phyloP scores from a whole-genome alignment of 2,797 vertebrate genomes.

The Sebastolobus alascanus region DNA sequence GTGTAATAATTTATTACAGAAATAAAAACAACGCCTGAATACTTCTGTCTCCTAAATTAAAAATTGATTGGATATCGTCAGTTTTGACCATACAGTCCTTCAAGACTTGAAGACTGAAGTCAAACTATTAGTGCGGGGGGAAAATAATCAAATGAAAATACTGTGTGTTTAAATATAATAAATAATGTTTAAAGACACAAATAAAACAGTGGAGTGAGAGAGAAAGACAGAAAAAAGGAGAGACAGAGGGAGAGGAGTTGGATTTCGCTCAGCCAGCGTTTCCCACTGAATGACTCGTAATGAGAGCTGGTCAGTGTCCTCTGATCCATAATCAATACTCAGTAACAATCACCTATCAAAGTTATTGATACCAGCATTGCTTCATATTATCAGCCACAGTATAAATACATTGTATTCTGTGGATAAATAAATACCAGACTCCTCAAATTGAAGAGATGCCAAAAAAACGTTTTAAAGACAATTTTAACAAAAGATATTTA shows the following conservation, averaged over 20 bases:
- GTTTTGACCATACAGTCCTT: not conserved
- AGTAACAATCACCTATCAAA: slow-evolving; percentile 71
- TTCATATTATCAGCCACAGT: slow-evolving; percentile 18
- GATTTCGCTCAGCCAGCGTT: slow-evolving; percentile 64
- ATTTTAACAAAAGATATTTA: too few relatives aligned
- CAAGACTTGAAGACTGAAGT: not conserved
- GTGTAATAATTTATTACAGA: not conserved
- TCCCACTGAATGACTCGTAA: slow-evolving; percentile 62
- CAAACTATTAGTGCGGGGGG: not conserved
- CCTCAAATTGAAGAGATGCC: too few relatives aligned
- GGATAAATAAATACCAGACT: not conserved
- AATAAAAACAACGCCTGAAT: not conserved
- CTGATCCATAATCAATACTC: slow-evolving; percentile 78
- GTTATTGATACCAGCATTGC: slow-evolving; percentile 65
- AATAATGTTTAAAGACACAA: not conserved
- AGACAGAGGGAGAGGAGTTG: slow-evolving; percentile 39
- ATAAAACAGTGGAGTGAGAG: not conserved
- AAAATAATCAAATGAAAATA: not conserved
- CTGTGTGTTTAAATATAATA: too few relatives aligned
- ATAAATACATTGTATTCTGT: not conserved
- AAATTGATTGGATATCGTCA: not conserved
- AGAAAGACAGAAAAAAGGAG: not conserved
- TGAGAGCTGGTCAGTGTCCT: slow-evolving; percentile 57
- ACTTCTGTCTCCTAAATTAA: not conserved
- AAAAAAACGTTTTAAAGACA: too few relatives aligned